A percentile compares a stretch with the other conserved stretches of the same genome.
phyloP scores from a whole-genome alignment of 2,888 invertebrate genomes.

The Thereva nobilitata region DNA sequence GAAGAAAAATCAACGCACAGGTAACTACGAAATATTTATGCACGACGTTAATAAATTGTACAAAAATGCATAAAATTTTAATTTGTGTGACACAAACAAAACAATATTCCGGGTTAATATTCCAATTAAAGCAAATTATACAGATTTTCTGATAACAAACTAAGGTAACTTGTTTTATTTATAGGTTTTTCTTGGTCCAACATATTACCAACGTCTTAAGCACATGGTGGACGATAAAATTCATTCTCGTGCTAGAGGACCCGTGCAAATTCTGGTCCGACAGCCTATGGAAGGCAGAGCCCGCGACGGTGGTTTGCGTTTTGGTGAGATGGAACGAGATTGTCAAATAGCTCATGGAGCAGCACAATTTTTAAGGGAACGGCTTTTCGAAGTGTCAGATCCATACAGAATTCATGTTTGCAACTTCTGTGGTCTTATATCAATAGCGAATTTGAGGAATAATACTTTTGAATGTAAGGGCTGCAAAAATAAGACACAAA shows the following conservation, averaged over 20 bases:
- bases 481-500: conserved; percentile 99
- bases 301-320: conserved; percentile 97
- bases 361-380: conserved; percentile 83
- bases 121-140: no score
- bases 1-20: conserved; percentile 98
- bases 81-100: no score
- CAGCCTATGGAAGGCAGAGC: conserved; percentile 99
- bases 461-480: conserved; percentile 99
- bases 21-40: conserved; percentile 40
- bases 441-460: conserved; percentile 96
- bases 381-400: conserved; percentile 98
- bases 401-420: conserved; percentile 98
- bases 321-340: conserved; percentile 99
- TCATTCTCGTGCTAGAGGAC: conserved; percentile 94
- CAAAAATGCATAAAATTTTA: neutral
- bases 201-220: conserved; percentile 93
- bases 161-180: neutral
- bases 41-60: no score
- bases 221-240: conserved; percentile 99
- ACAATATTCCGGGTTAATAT: no score
- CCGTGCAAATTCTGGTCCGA: conserved; percentile 96
- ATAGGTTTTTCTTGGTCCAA: conserved; percentile 73
- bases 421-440: conserved; percentile 96
- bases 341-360: conserved; percentile 99
- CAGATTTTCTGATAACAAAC: neutral